phyloP scores from a whole-genome alignment of 2,113 vertebrate genomes.

The Leptosomus discolor region DNA sequence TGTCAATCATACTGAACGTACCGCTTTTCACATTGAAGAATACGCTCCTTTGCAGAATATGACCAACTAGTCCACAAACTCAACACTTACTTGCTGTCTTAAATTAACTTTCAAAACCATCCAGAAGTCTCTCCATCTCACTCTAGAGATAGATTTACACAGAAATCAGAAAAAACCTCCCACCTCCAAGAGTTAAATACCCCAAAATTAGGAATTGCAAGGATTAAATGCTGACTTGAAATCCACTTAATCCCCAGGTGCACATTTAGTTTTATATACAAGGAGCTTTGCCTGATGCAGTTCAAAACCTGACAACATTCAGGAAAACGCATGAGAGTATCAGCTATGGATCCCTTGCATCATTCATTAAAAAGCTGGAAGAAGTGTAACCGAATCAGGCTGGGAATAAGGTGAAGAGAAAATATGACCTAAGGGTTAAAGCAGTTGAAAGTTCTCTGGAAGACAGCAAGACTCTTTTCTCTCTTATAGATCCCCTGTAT shows the following conservation, averaged over 20 bases:
- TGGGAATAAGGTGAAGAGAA: background rate
- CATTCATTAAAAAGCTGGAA: background rate
- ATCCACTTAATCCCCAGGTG: background rate
- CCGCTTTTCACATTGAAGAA: background rate
- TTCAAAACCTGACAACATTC: background rate
- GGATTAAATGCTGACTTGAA: background rate
- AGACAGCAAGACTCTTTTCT: background rate
- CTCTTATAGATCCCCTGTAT: background rate
- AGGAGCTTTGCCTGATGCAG: background rate
- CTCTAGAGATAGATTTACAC: background rate
- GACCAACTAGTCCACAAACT: background rate
- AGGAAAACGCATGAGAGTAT: background rate
- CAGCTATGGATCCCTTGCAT: background rate
- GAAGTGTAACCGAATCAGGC: background rate
- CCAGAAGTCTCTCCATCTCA: background rate
- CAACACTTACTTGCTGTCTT: background rate
- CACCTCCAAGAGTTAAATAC: background rate
- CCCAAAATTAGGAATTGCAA: background rate
- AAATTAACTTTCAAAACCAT: background rate
- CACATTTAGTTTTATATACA: background rate
- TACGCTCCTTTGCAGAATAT: background rate
- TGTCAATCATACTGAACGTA: background rate
- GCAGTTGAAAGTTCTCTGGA: background rate
- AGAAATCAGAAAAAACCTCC: background rate
- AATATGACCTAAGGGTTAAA: background rate